Percentiles rank a stretch among this genome's conserved stretches.
phyloP scores from a whole-genome alignment of 1,140 invertebrate genomes.

The Octopus bimaculoides region DNA sequence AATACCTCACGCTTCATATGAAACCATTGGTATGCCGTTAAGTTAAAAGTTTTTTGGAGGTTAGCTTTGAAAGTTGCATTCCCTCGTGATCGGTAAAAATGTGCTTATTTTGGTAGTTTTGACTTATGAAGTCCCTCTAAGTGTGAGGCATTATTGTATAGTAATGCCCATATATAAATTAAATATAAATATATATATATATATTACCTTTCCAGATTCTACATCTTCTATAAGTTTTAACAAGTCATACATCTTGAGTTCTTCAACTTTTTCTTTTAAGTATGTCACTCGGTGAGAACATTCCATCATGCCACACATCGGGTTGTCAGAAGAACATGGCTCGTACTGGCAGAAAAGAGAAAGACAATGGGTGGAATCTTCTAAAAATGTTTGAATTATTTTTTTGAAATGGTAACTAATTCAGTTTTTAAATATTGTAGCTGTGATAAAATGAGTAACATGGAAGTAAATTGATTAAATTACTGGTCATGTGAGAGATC shows the following conservation, averaged over 20 bases:
- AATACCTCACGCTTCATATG: no score
- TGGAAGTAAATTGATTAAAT: background rate
- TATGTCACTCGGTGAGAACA: slow-evolving; percentile 42
- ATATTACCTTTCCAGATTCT: slow-evolving; percentile 15
- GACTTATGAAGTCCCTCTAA: no score
- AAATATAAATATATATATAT: no score
- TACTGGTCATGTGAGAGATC: background rate
- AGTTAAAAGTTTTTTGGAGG: no score
- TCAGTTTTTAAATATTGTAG: background rate
- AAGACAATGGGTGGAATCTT: background rate
- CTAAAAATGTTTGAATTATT: background rate
- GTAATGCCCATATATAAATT: no score
- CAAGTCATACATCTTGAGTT: slow-evolving; percentile 21
- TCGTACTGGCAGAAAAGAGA: slow-evolving; percentile 37
- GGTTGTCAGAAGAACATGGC: slow-evolving; percentile 41
- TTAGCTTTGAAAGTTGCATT: no score
- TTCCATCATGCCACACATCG: slow-evolving; percentile 53
- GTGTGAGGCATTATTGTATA: no score
- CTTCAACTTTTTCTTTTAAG: slow-evolving; percentile 39
- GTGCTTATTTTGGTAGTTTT: no score
- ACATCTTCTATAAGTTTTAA: slow-evolving; percentile 22
- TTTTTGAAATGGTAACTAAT: background rate
- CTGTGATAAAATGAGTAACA: background rate
- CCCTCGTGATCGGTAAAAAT: no score
- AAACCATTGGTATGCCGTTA: no score